Evolutionary conservation across 2,113 vertebrate species (phyloP).

Genomic region (Martes martes): DNA sequence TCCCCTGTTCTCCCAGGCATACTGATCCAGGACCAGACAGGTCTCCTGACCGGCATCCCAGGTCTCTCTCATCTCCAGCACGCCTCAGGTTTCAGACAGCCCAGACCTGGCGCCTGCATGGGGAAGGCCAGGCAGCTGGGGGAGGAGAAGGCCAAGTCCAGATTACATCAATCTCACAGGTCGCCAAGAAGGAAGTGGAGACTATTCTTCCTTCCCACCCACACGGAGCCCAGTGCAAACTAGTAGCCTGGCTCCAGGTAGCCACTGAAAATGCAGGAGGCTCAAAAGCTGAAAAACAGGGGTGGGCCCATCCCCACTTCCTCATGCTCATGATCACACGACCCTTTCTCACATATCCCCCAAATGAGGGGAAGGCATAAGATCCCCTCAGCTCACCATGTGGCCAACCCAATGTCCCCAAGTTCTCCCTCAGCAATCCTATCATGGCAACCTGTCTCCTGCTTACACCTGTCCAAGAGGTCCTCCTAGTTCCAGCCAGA

Average conservation of each 20-base stretch:
- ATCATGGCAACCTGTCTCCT: background rate
- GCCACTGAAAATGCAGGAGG: background rate
- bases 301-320: background rate
- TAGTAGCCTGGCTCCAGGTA: background rate
- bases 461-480: background rate
- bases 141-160: slow-evolving; percentile 15
- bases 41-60: background rate
- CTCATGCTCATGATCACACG: background rate
- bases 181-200: slow-evolving; percentile 57
- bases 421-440: background rate
- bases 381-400: background rate
- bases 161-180: slow-evolving; percentile 12
- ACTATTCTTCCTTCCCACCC: background rate
- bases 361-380: background rate
- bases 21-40: background rate
- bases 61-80: background rate
- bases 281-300: background rate
- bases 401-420: background rate
- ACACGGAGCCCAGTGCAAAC: background rate
- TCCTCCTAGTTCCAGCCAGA: background rate
- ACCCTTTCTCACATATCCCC: background rate
- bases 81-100: slow-evolving; percentile 35
- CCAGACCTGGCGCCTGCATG: background rate
- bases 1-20: background rate
- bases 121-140: background rate